Conservation (phyloP, 2,888 invertebrate species). For the Monochamus alternatus region DNA sequence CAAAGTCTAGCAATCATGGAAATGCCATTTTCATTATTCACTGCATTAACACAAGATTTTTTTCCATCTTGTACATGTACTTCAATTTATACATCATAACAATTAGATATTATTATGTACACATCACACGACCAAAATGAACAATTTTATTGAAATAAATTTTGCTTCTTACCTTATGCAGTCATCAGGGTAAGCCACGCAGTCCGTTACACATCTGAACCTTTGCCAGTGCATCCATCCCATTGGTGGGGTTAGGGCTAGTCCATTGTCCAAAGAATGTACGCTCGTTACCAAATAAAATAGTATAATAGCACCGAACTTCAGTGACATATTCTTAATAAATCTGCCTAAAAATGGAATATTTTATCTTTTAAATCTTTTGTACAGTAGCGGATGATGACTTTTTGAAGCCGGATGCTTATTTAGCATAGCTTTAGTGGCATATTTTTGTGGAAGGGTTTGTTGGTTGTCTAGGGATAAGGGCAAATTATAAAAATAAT, state of each 20-base stretch:
- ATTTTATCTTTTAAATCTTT: background rate
- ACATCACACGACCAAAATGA: too few relatives aligned
- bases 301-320: background rate
- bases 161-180: constrained; percentile 57
- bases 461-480: too few relatives aligned
- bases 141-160: too few relatives aligned
- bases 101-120: too few relatives aligned
- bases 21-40: too few relatives aligned
- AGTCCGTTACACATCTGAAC: constrained; percentile 79
- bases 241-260: constrained; percentile 81
- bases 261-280: constrained; percentile 74
- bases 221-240: constrained; percentile 83
- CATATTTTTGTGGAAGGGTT: too few relatives aligned
- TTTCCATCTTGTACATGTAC: too few relatives aligned
- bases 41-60: too few relatives aligned
- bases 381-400: background rate
- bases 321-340: background rate
- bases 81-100: too few relatives aligned
- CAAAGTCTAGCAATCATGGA: too few relatives aligned
- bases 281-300: background rate
- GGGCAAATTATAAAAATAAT: too few relatives aligned
- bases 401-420: background rate
- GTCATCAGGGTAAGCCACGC: constrained; percentile 73
- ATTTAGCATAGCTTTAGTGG: background rate
- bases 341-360: background rate